Conservation (phyloP, 2,888 invertebrate species). For the Scaptodrosophila latifasciaeformis region DNA sequence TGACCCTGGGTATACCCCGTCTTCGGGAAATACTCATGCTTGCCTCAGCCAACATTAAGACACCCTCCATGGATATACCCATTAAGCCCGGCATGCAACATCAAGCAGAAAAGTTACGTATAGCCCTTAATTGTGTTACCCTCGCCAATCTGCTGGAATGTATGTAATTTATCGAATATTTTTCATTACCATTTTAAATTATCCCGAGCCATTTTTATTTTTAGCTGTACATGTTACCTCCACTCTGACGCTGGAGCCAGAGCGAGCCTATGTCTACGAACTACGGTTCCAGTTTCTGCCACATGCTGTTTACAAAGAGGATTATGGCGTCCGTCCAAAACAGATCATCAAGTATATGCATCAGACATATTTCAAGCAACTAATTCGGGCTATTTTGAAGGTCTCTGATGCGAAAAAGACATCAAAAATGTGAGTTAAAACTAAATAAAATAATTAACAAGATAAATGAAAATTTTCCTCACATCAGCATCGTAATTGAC, state of each 20-base stretch:
- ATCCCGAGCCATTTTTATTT: background rate
- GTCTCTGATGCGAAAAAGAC: constrained; percentile 76
- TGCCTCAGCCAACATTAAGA: constrained; percentile 93
- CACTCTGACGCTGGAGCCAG: constrained; percentile 77
- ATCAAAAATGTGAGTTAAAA: constrained; percentile 54
- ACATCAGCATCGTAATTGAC: constrained; percentile 75
- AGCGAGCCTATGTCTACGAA: constrained; percentile 80
- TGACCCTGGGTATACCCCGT: constrained; percentile 99
- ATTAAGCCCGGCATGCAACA: constrained; percentile 78
- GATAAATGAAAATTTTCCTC: too few species aligned
- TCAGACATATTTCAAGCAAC: constrained; percentile 80
- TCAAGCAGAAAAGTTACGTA: constrained; percentile 81
- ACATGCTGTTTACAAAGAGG: constrained; percentile 82
- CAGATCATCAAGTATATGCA: constrained; percentile 85
- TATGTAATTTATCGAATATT: constrained; percentile 27
- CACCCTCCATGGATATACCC: constrained; percentile 97
- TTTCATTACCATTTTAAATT: background rate
- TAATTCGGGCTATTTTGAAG: constrained; percentile 80
- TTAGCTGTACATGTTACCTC: constrained; percentile 71
- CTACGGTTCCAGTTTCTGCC: constrained; percentile 86
- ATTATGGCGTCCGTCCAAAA: constrained; percentile 83
- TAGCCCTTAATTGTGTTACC: constrained; percentile 85
- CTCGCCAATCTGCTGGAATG: constrained; percentile 86
- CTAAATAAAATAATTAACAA: too few species aligned
- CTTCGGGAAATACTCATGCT: constrained; percentile 97